Evolutionary conservation across 2,113 vertebrate species (phyloP), one percentile per base, ranked within the genome.

Genomic region (Apus apus): DNA sequence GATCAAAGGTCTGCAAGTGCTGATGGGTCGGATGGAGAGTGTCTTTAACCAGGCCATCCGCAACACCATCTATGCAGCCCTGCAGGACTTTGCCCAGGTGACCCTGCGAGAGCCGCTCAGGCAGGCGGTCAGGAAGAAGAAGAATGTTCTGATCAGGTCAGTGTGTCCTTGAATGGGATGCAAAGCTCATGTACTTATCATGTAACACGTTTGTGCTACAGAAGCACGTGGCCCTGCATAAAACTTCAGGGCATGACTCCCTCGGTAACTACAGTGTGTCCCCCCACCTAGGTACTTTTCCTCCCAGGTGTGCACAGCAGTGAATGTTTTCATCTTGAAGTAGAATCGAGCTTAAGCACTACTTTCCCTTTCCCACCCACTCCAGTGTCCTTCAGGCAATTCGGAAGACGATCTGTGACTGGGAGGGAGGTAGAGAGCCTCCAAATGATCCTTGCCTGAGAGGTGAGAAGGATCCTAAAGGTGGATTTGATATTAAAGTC

Each of bases 31-130:
- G 50, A 99, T 99, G 99, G 99, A 99, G 97, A 99, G 99, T 0
- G 99, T 99, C 74, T 99, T 99, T 93, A 99, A 99, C 98, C 99
- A 99, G 95, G 99, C 99, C 95, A 99, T 99, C 96, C 98, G 99
- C 87, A 99, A 99, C 92, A 99, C 99, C n/a, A 99, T 99, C 97
- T 99, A 99, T 2, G 99, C 99, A 0, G 99, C 99, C 12, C 98
- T 99, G 97, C 99, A 99, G 97, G 99, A 99, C 97, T 99, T 99
- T 54, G 99, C 99, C 75, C 99, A 99, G 97, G 98, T 99, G 95
- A 99, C 98, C 2, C 98, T 99, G 61, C 96, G 99, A 23, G 99
- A 99, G 95, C 99, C 99, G 0, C 98, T 99, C 64, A 97, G 99
- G 25, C 99, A 99, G 98, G 99, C 99, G 0, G 99, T 99, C 19